phyloP scores from a whole-genome alignment of 2,113 vertebrate genomes.

The Seriola rivoliana region DNA sequence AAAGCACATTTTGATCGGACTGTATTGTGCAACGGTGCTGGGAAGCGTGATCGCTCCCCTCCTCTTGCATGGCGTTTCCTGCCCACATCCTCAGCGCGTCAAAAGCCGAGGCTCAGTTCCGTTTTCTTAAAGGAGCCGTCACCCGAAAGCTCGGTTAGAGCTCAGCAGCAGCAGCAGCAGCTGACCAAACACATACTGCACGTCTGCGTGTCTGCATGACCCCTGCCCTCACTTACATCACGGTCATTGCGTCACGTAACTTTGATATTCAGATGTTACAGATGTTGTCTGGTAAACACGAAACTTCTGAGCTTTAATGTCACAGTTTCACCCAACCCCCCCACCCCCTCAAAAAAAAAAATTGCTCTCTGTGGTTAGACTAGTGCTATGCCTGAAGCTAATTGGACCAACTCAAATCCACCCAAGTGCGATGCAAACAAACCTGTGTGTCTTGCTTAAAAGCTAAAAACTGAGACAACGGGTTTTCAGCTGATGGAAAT shows the following conservation, averaged over 20 bases:
- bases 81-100: conserved; percentile 83
- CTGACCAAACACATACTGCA: conserved; percentile 11
- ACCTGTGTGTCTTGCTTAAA: not conserved
- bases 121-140: conserved; percentile 83
- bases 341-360: too few species aligned
- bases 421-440: conserved; percentile 4
- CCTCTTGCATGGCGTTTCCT: conserved; percentile 79
- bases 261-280: not conserved
- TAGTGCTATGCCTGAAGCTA: not conserved
- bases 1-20: conserved; percentile 67
- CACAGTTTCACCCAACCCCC: not conserved
- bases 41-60: conserved; percentile 77
- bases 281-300: not conserved
- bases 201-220: not conserved
- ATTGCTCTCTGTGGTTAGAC: too few species aligned
- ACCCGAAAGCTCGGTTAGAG: not conserved
- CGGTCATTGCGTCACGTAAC: not conserved
- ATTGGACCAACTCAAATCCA: conserved; percentile 7
- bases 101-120: conserved; percentile 68
- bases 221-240: too few species aligned
- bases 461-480: not conserved
- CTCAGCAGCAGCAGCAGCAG: conserved; percentile 22
- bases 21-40: conserved; percentile 67
- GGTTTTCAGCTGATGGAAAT: not conserved
- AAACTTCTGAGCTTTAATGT: not conserved